These are phyloP conservation scores for Glyptemys insculpta DNA, from an alignment of 2,797 vertebrate genomes.

Conservation along the genomic window DNA sequence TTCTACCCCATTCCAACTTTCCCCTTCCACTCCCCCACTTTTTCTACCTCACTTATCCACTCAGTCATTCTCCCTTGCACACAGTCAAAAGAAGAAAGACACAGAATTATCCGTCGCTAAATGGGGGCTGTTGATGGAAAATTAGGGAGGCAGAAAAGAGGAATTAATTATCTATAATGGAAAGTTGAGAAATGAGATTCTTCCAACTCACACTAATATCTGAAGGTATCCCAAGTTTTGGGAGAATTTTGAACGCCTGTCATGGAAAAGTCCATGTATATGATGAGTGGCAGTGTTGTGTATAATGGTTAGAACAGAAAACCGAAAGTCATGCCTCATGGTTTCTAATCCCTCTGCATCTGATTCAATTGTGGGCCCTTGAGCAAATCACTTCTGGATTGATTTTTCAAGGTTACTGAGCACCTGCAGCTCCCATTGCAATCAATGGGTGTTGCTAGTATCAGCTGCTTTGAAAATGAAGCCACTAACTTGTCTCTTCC, in stretches of 20 bases:
- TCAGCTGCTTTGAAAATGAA: background rate
- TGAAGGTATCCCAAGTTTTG: constrained; percentile 52
- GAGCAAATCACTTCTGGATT: constrained; percentile 17
- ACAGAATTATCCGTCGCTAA: constrained; percentile 73
- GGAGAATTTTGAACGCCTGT: constrained; percentile 6
- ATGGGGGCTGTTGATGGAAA: constrained; percentile 75
- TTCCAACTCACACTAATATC: constrained; percentile 48
- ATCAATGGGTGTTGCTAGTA: background rate
- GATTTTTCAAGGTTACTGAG: background rate
- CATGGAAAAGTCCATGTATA: background rate
- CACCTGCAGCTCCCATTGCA: constrained; percentile 1
- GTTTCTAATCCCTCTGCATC: constrained; percentile 22
- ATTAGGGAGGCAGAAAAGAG: constrained; percentile 74
- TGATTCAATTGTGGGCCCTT: background rate
- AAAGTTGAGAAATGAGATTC: constrained; percentile 71
- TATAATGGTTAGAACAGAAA: constrained; percentile 4
- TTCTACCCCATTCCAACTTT: constrained; percentile 50
- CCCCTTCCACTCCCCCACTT: constrained; percentile 57
- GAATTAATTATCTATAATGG: constrained; percentile 77
- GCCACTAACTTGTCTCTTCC: background rate
- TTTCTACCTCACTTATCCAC: constrained; percentile 67
- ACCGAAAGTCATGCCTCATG: constrained; percentile 1
- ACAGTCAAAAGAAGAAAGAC: constrained; percentile 76
- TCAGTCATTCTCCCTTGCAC: constrained; percentile 72
- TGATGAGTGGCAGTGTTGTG: background rate